Base-by-base conservation (phyloP, 2,888 invertebrate genomes). In the Odontocolon sp. region DNA sequence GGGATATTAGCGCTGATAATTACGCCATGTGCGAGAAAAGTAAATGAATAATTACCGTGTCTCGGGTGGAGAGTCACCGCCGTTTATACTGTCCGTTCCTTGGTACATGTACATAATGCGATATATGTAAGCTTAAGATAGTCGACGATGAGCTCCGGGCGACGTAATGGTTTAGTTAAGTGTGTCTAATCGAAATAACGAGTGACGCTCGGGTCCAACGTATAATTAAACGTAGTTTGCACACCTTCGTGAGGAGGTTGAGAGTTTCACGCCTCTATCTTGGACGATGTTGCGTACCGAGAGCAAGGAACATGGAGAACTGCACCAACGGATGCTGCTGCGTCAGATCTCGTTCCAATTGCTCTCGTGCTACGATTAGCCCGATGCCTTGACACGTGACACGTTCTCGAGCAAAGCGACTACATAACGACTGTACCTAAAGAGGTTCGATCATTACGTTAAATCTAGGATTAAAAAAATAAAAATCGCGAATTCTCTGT, bases 101-200 rank as follows among this genome's bases (percentile, higher is more conserved):
- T 50, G 33, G 28, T 67, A 47, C 52, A 11, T 26, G 18, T 42
- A 9, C 40, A 5, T 11, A 26, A 9, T 11, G 3, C 3, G 3
- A 28, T 31, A 54, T 40, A 21, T 52, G 47, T 16, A 33, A 68
- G 11, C 61, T 45, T 63, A 33, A 56, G 28, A n/a, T n/a, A 64
- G 61, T 61, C 64, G 66, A 54, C 45, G 71, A 77, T 72, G 71
- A 77, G 77, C 77, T 77, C 6, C 71, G 63, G 71, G 77, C 61
- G 77, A 77, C 77, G 67, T 77, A 77, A 77, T 80, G 75, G 71
- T 81, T 81, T 79, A 79, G 84, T 83, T 84, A 84, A 84, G 80
- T 85, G 83, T 81, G 80, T 83, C 84, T 87, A 87, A 87, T 87
- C 85, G 85, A 81, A 85, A 82, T 86, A 86, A 87, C 83, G 81